Evolutionary conservation across 1,140 invertebrate genomes (phyloP).

Genomic region (Streblospio benedicti): DNA sequence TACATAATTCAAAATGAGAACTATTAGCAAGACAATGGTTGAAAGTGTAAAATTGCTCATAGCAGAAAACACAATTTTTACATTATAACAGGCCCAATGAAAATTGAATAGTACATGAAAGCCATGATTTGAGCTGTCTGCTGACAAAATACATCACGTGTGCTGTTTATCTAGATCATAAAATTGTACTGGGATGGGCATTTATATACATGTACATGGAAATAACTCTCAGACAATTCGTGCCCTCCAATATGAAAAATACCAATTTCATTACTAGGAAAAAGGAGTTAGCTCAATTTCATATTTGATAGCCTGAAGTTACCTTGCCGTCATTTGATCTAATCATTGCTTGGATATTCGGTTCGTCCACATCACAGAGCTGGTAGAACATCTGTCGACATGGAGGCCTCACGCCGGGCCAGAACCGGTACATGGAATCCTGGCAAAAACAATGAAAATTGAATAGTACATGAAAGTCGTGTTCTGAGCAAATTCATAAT

Average conservation of each 20-base stretch:
- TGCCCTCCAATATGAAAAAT: no score
- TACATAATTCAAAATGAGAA: neutral
- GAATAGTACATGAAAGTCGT: neutral
- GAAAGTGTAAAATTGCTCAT: neutral
- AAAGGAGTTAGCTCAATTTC: no score
- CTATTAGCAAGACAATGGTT: neutral
- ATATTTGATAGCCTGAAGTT: no score
- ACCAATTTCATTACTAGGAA: no score
- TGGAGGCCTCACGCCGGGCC: conserved; percentile 61
- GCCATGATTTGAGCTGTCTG: no score
- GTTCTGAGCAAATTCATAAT: neutral
- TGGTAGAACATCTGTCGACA: conserved; percentile 70
- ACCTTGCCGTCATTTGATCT: conserved; percentile 58
- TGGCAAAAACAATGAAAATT: neutral
- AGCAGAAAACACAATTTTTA: neutral
- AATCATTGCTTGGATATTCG: conserved; percentile 72
- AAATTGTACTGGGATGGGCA: no score
- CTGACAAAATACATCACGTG: no score
- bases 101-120: neutral
- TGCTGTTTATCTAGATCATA: no score
- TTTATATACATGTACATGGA: no score
- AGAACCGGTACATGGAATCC: conserved; percentile 56
- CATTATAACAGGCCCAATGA: neutral
- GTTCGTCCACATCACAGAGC: conserved; percentile 75
- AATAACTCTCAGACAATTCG: no score